These are phyloP conservation scores for Spinus pinus DNA, from an alignment of 2,797 vertebrate genomes.

Conservation along the genomic window DNA sequence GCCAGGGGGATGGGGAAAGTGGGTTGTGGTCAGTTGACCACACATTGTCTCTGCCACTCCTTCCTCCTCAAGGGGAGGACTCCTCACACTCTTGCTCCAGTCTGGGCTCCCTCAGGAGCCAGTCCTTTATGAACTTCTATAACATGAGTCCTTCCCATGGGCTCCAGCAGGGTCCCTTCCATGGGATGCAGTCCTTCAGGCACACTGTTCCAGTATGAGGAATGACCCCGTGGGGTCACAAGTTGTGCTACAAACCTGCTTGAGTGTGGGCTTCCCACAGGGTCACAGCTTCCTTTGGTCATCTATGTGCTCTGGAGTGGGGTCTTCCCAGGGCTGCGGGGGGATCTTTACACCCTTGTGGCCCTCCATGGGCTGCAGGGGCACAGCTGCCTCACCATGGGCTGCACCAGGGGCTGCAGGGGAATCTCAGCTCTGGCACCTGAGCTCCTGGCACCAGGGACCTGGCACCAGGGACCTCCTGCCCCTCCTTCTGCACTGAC, in stretches of 20 bases:
- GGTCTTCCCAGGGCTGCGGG: rapidly evolving
- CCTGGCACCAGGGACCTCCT: too few relatives aligned
- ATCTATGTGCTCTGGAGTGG: background rate
- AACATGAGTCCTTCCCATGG: background rate
- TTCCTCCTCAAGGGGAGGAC: background rate
- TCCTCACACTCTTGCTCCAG: background rate
- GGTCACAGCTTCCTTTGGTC: background rate
- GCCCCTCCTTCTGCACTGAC: background rate
- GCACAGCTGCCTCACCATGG: background rate
- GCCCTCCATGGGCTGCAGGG: background rate
- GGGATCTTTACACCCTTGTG: rapidly evolving
- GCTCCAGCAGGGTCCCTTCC: background rate
- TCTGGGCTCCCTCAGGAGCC: background rate
- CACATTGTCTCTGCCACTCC: rapidly evolving
- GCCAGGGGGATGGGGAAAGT: background rate
- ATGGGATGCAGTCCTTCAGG: background rate
- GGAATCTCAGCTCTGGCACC: background rate
- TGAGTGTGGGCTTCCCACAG: background rate
- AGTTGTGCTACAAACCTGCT: background rate
- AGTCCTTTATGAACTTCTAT: background rate
- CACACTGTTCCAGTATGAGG: background rate
- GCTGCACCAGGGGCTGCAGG: background rate
- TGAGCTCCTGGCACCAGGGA: background rate
- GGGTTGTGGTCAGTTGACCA: background rate
- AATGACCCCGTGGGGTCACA: background rate